phyloP scores from a whole-genome alignment of 2,888 invertebrate genomes.

The Hypena proboscidalis region DNA sequence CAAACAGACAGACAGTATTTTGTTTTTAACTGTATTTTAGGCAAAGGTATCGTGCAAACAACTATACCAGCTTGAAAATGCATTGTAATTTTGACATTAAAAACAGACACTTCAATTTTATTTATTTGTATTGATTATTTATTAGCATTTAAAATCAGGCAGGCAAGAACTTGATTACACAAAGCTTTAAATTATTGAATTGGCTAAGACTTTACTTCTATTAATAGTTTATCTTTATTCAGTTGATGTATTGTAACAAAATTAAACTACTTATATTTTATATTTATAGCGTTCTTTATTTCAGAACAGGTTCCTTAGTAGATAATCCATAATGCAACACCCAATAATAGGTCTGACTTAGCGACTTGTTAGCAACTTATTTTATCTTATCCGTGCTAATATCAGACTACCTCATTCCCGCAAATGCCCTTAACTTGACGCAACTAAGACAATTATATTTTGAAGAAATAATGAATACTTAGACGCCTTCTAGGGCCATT shows the following conservation, averaged over 20 bases:
- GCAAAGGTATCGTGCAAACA: no score
- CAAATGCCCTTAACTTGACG: slow-evolving; percentile 8
- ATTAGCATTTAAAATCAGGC: no score
- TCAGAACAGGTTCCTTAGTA: slow-evolving; percentile 35
- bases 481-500: background rate
- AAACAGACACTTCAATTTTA: no score
- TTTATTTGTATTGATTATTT: no score
- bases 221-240: no score
- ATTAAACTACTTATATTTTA: slow-evolving; percentile 15
- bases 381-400: slow-evolving; percentile 39
- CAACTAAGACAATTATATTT: slow-evolving; percentile 15
- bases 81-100: no score
- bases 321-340: slow-evolving; percentile 35
- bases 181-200: no score
- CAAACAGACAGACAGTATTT: no score
- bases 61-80: no score
- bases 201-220: no score
- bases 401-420: slow-evolving; percentile 23
- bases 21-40: no score
- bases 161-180: no score
- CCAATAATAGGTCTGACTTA: slow-evolving; percentile 41
- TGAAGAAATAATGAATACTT: slow-evolving; percentile 1
- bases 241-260: slow-evolving; percentile 6
- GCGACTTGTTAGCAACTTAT: slow-evolving; percentile 48
- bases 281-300: slow-evolving; percentile 16